Conservation (phyloP, 2,797 vertebrate genomes). For the Ptychobarbus kaznakovi region DNA sequence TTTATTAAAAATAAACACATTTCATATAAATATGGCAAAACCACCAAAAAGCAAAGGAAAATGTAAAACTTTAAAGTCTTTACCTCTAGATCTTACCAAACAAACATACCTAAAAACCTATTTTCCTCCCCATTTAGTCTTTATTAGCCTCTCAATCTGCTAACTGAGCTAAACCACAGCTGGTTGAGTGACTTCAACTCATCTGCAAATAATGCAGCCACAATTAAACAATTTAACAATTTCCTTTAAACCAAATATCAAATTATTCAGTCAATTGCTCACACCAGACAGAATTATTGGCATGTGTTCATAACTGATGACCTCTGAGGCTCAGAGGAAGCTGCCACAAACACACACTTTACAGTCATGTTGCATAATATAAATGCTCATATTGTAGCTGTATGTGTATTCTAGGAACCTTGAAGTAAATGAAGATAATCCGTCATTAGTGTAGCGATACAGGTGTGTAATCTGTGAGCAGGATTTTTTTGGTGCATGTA, state of each 20-base stretch:
- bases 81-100: background rate
- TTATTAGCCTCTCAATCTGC: slow-evolving; percentile 65
- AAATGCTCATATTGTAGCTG: slow-evolving; percentile 20
- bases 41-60: background rate
- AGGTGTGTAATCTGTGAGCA: slow-evolving; percentile 12
- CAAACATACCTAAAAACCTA: background rate
- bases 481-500: slow-evolving; percentile 11
- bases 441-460: background rate
- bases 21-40: background rate
- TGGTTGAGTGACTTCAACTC: slow-evolving; percentile 73
- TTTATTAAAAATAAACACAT: background rate
- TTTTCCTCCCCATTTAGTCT: slow-evolving; percentile 53
- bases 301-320: slow-evolving; percentile 41
- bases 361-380: slow-evolving; percentile 29
- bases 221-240: slow-evolving; percentile 69
- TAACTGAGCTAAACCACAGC: slow-evolving; percentile 62
- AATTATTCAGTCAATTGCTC: slow-evolving; percentile 58
- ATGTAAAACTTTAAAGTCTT: background rate
- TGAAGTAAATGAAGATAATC: background rate
- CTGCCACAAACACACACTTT: slow-evolving; percentile 33
- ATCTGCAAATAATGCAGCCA: slow-evolving; percentile 71
- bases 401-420: slow-evolving; percentile 5
- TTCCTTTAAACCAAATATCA: slow-evolving; percentile 68
- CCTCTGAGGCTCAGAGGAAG: slow-evolving; percentile 14
- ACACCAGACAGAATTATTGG: slow-evolving; percentile 52